Evolutionary conservation across 2,888 invertebrate genomes (phyloP).

Genomic region (Esperia sulphurella): DNA sequence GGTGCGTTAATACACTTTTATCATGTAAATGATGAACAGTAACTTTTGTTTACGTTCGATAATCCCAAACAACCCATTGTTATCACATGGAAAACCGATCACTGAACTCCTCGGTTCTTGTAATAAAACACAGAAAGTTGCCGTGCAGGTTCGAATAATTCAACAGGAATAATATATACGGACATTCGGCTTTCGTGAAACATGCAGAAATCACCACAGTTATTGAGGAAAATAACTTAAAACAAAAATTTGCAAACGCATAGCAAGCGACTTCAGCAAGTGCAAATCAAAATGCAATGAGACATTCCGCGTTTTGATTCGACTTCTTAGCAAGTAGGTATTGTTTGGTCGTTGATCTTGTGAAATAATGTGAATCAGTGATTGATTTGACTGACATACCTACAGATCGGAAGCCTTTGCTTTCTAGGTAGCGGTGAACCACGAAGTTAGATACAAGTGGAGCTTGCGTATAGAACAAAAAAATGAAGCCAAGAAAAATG

Average conservation of each 20-base stretch:
- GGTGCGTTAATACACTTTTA: background rate
- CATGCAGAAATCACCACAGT: background rate
- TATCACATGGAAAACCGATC: background rate
- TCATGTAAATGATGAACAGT: slow-evolving; percentile 2
- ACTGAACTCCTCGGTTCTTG: background rate
- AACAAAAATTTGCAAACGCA: slow-evolving; percentile 1
- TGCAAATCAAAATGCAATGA: slow-evolving; percentile 12
- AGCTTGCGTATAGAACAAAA: too few species aligned
- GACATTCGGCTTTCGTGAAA: background rate
- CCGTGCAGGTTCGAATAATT: background rate
- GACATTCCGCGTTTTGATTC: slow-evolving; percentile 6
- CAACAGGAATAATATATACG: background rate
- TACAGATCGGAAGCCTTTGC: too few species aligned
- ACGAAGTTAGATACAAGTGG: too few species aligned
- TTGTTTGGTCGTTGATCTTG: too few species aligned
- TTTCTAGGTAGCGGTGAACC: too few species aligned
- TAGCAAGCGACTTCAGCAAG: slow-evolving; percentile 3
- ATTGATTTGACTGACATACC: too few species aligned
- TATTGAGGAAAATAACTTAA: slow-evolving; percentile 1
- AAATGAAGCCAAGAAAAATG: too few species aligned
- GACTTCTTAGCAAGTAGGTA: too few species aligned
- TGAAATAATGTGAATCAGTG: too few species aligned
- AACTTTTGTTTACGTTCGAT: slow-evolving; percentile 6
- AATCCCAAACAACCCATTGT: slow-evolving; percentile 11
- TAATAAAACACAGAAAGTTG: background rate